A percentile compares a stretch with the other conserved stretches of the same genome.
These are phyloP conservation scores for Myotis lucifugus DNA, from an alignment of 2,113 vertebrate species.

Conservation along the genomic window DNA sequence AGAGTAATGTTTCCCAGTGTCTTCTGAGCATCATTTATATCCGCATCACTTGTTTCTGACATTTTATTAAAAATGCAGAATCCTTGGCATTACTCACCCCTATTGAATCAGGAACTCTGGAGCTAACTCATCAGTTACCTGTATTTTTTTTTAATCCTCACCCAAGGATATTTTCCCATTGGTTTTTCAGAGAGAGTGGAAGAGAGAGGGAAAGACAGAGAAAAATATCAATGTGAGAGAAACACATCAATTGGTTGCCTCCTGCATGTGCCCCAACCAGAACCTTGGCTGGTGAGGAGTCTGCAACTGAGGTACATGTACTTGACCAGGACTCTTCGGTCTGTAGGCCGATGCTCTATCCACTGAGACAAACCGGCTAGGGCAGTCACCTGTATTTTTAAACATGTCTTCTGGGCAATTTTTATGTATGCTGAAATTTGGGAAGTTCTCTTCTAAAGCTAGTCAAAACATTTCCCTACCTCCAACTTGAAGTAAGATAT, in stretches of 20 bases:
- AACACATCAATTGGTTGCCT: no score
- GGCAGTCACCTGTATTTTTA: background rate
- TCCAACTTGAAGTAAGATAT: background rate
- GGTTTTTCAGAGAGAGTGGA: no score
- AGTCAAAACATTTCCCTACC: background rate
- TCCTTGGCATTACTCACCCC: background rate
- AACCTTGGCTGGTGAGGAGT: no score
- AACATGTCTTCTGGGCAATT: background rate
- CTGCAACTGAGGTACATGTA: no score
- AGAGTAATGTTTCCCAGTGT: background rate
- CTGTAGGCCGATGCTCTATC: no score
- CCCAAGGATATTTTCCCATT: no score
- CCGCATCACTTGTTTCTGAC: background rate
- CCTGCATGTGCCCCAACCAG: no score
- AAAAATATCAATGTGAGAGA: no score
- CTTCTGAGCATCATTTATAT: background rate
- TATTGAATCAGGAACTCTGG: background rate
- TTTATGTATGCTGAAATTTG: background rate
- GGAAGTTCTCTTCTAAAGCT: background rate
- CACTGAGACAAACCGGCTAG: no score
- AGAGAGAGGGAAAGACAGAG: no score
- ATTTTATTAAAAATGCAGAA: background rate
- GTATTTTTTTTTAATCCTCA: background rate
- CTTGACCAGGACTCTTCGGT: no score
- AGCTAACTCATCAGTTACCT: background rate